Percentiles rank a stretch among this genome's conserved stretches.
Conservation (phyloP, 2,888 invertebrate species). For the Troilus luridus region DNA sequence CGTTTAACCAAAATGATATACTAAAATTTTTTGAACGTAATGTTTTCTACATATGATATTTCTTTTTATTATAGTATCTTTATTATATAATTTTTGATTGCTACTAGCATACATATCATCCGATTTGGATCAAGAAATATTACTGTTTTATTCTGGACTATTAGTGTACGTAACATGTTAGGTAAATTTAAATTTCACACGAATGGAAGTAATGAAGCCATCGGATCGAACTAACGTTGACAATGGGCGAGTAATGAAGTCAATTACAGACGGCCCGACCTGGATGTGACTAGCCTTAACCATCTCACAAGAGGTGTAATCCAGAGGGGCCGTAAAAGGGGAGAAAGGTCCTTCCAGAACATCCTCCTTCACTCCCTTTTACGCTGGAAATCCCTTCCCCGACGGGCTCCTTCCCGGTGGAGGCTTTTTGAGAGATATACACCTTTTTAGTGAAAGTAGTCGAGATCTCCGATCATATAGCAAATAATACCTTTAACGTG, state of each 20-base stretch:
- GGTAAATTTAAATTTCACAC: neutral
- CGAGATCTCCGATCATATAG: neutral
- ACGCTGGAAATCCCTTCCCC: neutral
- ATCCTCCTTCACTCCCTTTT: neutral
- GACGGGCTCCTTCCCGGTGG: neutral
- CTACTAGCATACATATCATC: too few relatives aligned
- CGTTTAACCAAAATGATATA: too few relatives aligned
- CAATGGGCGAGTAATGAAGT: conserved; percentile 9
- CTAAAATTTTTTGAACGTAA: too few relatives aligned
- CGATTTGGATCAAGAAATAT: too few relatives aligned
- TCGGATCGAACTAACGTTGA: neutral
- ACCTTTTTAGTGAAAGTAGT: neutral
- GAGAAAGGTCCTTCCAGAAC: conserved; percentile 12
- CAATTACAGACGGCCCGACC: neutral
- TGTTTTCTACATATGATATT: too few relatives aligned
- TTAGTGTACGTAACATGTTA: neutral
- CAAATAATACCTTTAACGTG: neutral
- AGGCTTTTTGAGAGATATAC: neutral
- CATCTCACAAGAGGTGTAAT: neutral
- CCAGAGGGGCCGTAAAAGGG: neutral
- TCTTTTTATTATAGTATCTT: too few relatives aligned
- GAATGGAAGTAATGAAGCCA: neutral
- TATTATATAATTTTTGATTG: too few relatives aligned
- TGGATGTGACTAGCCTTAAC: neutral
- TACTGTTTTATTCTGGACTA: neutral